phyloP scores from a whole-genome alignment of 2,797 vertebrate genomes.

The Sandelia bainsii region DNA sequence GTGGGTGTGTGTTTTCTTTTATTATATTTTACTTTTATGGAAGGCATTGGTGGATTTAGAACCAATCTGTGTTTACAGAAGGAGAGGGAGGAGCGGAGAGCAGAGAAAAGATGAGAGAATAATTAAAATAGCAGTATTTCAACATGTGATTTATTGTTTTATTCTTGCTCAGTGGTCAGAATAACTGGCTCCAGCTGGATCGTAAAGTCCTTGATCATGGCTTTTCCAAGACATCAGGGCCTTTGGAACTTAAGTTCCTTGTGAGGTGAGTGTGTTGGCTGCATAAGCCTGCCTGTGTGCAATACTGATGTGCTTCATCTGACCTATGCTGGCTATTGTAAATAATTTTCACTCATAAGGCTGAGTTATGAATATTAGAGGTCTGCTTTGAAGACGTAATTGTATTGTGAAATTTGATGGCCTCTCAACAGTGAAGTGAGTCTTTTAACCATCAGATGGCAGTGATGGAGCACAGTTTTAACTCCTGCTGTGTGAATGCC shows the following conservation, averaged over 20 bases:
- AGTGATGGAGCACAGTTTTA: constrained; percentile 39
- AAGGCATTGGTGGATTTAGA: constrained; percentile 26
- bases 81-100: background rate
- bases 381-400: background rate
- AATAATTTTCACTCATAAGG: background rate
- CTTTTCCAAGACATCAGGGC: constrained; percentile 91
- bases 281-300: background rate
- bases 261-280: constrained; percentile 88
- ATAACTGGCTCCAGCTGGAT: constrained; percentile 96
- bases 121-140: constrained; percentile 1
- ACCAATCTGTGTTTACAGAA: background rate
- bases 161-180: constrained; percentile 88
- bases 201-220: constrained; percentile 96
- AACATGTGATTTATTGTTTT: constrained; percentile 46
- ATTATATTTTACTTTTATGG: constrained; percentile 12
- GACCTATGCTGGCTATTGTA: background rate
- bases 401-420: background rate
- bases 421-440: background rate
- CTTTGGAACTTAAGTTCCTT: constrained; percentile 90
- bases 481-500: background rate
- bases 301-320: background rate
- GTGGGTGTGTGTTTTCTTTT: background rate
- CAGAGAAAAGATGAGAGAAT: background rate
- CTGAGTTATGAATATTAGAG: background rate
- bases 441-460: constrained; percentile 77